Percentiles rank a stretch among this genome's conserved stretches.
Conservation (phyloP, 2,888 invertebrate species). For the Tridacna gigas region DNA sequence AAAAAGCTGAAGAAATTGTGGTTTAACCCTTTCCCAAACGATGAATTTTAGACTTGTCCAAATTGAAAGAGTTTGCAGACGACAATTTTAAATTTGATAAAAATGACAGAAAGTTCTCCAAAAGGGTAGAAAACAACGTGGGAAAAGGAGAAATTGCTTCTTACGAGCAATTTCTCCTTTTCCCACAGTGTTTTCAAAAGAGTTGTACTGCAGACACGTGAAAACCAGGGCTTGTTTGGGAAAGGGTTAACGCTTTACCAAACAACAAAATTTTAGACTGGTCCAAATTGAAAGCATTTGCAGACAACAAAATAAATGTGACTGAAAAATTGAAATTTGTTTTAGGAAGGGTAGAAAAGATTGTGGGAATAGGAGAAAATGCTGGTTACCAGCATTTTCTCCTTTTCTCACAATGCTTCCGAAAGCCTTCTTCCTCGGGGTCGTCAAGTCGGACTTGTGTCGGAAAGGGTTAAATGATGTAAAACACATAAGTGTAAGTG, state of each 20-base stretch:
- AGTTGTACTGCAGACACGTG: neutral
- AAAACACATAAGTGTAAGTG: too few relatives aligned
- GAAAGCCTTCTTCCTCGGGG: too few relatives aligned
- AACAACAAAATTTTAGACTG: too few relatives aligned
- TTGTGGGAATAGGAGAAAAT: neutral
- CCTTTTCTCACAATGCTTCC: neutral
- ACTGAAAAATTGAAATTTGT: too few relatives aligned
- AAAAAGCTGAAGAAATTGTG: too few relatives aligned
- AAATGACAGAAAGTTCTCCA: neutral
- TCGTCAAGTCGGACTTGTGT: too few relatives aligned
- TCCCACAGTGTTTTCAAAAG: neutral
- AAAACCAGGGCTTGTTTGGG: neutral
- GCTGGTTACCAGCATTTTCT: neutral
- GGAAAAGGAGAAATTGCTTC: constrained; percentile 12
- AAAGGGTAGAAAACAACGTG: constrained; percentile 1
- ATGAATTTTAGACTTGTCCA: neutral
- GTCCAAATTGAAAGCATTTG: too few relatives aligned
- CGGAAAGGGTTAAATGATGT: too few relatives aligned
- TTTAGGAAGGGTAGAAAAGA: too few relatives aligned
- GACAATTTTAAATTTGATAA: neutral
- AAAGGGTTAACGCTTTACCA: neutral
- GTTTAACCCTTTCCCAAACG: neutral
- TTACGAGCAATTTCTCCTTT: constrained; percentile 18
- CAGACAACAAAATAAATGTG: too few relatives aligned
- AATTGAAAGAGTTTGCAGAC: neutral